Percentiles rank a stretch among this genome's conserved stretches.
These are phyloP conservation scores for Acanthosepion lycidas DNA, from an alignment of 2,888 invertebrate genomes.

Conservation along the genomic window DNA sequence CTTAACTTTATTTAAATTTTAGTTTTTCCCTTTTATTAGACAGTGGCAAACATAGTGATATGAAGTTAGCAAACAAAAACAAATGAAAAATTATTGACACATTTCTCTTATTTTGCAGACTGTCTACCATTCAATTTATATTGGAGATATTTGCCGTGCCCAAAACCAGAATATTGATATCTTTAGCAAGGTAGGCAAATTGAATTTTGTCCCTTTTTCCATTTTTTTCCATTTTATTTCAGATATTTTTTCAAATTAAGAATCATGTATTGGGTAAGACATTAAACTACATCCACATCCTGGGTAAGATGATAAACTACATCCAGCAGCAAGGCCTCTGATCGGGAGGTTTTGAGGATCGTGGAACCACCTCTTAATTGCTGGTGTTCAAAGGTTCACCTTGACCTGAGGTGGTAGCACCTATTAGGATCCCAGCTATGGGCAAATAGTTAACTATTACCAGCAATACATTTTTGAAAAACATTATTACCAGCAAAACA, in stretches of 20 bases:
- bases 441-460: too few species aligned
- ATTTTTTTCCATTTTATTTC: not conserved
- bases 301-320: too few species aligned
- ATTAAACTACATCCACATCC: too few species aligned
- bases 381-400: too few species aligned
- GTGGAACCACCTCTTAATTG: too few species aligned
- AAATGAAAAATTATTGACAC: not conserved
- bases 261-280: too few species aligned
- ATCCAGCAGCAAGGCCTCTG: too few species aligned
- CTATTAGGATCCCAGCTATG: too few species aligned
- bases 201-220: not conserved
- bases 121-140: constrained; percentile 81
- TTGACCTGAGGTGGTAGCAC: too few species aligned
- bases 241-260: not conserved
- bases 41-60: not conserved
- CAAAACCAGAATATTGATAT: constrained; percentile 77
- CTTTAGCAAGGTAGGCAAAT: constrained; percentile 75
- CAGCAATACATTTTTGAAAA: too few species aligned
- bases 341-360: too few species aligned
- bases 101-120: constrained; percentile 77
- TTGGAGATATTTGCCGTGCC: constrained; percentile 81
- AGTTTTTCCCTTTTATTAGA: not conserved
- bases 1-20: not conserved
- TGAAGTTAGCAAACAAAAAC: not conserved
- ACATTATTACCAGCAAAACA: too few species aligned